Base-by-base conservation (phyloP, 2,797 vertebrate genomes). In the Siniperca obscura region DNA sequence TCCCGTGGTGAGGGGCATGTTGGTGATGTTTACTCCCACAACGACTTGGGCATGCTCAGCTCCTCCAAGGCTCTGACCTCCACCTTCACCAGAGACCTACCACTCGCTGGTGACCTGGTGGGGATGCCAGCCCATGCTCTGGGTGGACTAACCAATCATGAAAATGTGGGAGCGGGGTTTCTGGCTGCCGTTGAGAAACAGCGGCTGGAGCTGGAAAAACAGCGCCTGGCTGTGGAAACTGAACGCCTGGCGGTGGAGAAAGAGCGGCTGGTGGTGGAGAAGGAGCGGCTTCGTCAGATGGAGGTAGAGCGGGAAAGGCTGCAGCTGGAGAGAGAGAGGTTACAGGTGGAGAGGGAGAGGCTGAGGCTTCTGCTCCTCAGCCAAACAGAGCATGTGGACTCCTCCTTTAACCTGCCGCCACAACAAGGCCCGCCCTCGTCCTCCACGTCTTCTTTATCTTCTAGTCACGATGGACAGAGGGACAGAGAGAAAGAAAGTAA, bases 231-330 rank as follows among this genome's bases (percentile, higher is more conserved):
- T 22, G 96, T 99, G 7, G 98, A 99, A 85, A 96, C 96, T 0
- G 97, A 99, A 74, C 95, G 97, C 7, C 84, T 99, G 78, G 97
- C 95, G 27, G 96, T 98, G 44, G 98, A 99, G 85, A 97, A 97
- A 75, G 97, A 99, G 67, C 95, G 97, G 0, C 94, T 99, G 74
- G 94, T 93, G 76, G 95, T 98, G 36, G 97, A 99, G 90, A 97
- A 96, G 50, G 97, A 98, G 80, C 89, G 96, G 3, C 93, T 98
- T 53, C 92, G 96, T 25, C 97, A 97, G 13, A 50, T 95, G n/a
- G 97, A 98, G 85, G 96, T 96, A 0, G 97, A 98, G 85, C 94
- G 95, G 74, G 95, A 98, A 2, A 95, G 97, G 61, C 89, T 98
- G 79, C 96, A 97, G 88, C 92, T 97, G 0, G 96, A 98, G 79